Percentiles rank a stretch among this genome's conserved stretches.
Evolutionary conservation across 2,113 vertebrate species (phyloP).

Genomic region (rat (Rattus norvegicus)): GRCr8 NC_086032.1:3786501-3787000

Average conservation of each 20-base stretch:
- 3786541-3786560: slow-evolving; percentile 87
- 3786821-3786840: slow-evolving; percentile 78
- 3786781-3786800: slow-evolving; percentile 78
- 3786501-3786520: slow-evolving; percentile 84
- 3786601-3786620: not conserved
- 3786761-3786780: slow-evolving; percentile 57
- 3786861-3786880: slow-evolving; percentile 80
- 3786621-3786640: slow-evolving; percentile 60
- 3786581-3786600: slow-evolving; percentile 58
- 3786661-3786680: slow-evolving; percentile 14
- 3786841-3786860: slow-evolving; percentile 82
- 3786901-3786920: slow-evolving; percentile 70
- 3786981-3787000: slow-evolving; percentile 80
- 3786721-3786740: slow-evolving; percentile 69
- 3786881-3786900: slow-evolving; percentile 84
- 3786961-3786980: not conserved
- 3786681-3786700: slow-evolving; percentile 66
- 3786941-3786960: not conserved
- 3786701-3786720: slow-evolving; percentile 68
- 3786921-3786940: not conserved
- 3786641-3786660: slow-evolving; percentile 54
- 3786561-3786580: slow-evolving; percentile 76
- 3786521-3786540: slow-evolving; percentile 89
- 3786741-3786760: slow-evolving; percentile 76
- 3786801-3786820: slow-evolving; percentile 82